These are phyloP conservation scores for Drosophila lowei DNA, from an alignment of 1,140 invertebrate genomes.

Conservation along the genomic window DNA sequence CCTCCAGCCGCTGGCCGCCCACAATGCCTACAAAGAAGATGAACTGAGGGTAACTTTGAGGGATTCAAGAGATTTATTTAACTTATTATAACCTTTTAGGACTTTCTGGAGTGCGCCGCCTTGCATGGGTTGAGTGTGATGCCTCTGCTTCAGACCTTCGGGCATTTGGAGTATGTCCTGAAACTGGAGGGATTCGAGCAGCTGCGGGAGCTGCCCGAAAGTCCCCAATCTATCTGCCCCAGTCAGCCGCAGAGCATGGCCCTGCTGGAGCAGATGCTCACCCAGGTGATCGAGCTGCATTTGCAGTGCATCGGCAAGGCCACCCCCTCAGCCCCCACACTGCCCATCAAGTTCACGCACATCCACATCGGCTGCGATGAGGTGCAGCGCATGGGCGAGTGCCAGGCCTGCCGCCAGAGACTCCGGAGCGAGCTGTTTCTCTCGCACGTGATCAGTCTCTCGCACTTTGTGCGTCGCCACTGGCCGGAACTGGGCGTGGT, in stretches of 20 bases:
- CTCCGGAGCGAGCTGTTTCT: constrained; percentile 87
- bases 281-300: constrained; percentile 87
- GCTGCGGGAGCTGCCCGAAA: constrained; percentile 90
- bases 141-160: constrained; percentile 97
- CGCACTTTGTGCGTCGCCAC: constrained; percentile 86
- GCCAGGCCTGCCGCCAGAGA: constrained; percentile 87
- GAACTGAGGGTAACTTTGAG: constrained; percentile 61
- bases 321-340: constrained; percentile 51
- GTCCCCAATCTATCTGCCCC: constrained; percentile 93
- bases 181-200: constrained; percentile 91
- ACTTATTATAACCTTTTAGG: constrained; percentile 31
- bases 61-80: background rate
- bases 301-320: constrained; percentile 41
- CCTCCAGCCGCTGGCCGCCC: constrained; percentile 87
- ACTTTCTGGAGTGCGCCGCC: constrained; percentile 84
- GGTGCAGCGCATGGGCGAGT: constrained; percentile 92
- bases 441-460: constrained; percentile 87
- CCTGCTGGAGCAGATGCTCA: constrained; percentile 91
- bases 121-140: constrained; percentile 89
- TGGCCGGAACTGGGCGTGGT: constrained; percentile 89
- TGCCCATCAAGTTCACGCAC: constrained; percentile 86
- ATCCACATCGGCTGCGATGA: constrained; percentile 93
- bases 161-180: constrained; percentile 95
- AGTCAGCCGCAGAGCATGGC: constrained; percentile 88
- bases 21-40: constrained; percentile 89